Evolutionary conservation across 30 jellyfish, hydroid and myxozoan genomes (phyloP), one percentile per base, ranked within the genome.

Genomic region (Sanderia malayensis): DNA sequence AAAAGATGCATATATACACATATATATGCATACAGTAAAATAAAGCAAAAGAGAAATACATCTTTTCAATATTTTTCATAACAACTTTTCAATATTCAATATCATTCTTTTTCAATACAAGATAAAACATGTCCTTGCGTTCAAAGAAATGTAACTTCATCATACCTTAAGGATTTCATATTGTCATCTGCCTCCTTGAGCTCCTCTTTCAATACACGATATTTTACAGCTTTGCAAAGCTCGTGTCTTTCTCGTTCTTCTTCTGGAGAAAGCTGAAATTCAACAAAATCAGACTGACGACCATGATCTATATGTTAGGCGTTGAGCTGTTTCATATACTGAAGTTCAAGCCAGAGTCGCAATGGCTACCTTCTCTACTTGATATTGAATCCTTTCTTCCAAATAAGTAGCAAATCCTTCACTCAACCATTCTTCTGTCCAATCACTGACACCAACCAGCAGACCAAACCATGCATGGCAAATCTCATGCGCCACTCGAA

Each of bases 341-440:
- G 52, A 37, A 37, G 52, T 13, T 13, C 52, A 4, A 6, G 52
- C 6, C 52, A 37, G 52, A 37, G 13, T 4, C 13, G 13, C 6
- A 37, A 37, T 37, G 13, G n/a, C 1, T 46, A 88, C 97, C 88
- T 73, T 80, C 0, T 80, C 84, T 0, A 80, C 72, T 28, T 44
- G 61, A 13, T 86, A 89, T 45, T 61, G 83, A 17, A 88, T 81
- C 44, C 97, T 45, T 31, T 88, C 97, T 59, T 88, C 97, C 1
- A 81, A 44, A 66, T 80, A 88, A 1, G 95, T 88, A 0, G 97
- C 97, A 44, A 88, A 88, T 20, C 97, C 97, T 67, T 88, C 97
- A 76, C 95, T 88, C 10, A 88, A 69, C 97, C 97, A 88, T 41
- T 88, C 97, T 68, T 88, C 97, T 0, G 95, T 80, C 97, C 97